These are phyloP conservation scores for Chrysomallon squamiferum DNA, from an alignment of 1,140 invertebrate species.

Conservation along the genomic window DNA sequence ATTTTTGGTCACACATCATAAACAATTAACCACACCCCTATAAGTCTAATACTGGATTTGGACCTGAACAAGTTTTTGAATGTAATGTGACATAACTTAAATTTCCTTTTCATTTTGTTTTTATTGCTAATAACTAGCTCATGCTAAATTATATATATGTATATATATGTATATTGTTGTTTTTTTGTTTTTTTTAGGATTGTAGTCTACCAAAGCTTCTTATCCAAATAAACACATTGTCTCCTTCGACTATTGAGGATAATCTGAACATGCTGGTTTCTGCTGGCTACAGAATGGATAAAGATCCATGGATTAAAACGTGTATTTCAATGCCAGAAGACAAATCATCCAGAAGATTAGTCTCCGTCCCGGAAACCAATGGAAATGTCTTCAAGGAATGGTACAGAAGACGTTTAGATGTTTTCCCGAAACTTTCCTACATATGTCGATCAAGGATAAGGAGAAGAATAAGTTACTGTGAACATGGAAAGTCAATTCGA, in stretches of 20 bases:
- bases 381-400: neutral
- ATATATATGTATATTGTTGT: too few species aligned
- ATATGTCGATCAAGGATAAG: neutral
- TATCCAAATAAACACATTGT: neutral
- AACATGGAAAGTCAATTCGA: neutral
- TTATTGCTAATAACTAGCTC: too few species aligned
- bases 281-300: neutral
- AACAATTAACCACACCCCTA: too few species aligned
- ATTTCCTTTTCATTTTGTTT: too few species aligned
- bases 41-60: too few species aligned
- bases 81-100: too few species aligned
- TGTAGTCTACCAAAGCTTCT: neutral
- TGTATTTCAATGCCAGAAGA: neutral
- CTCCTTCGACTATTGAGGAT: neutral
- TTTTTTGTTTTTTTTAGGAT: neutral
- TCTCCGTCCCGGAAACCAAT: neutral
- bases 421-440: neutral
- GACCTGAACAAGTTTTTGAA: too few species aligned
- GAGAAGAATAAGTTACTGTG: constrained; percentile 1
- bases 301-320: neutral
- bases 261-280: neutral
- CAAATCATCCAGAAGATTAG: too few species aligned
- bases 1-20: too few species aligned
- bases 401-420: neutral
- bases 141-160: too few species aligned